A percentile compares a stretch with the other conserved stretches of the same genome.
These are phyloP conservation scores for Ophioninae sp. DNA, from an alignment of 2,888 invertebrate species.

Conservation along the genomic window DNA sequence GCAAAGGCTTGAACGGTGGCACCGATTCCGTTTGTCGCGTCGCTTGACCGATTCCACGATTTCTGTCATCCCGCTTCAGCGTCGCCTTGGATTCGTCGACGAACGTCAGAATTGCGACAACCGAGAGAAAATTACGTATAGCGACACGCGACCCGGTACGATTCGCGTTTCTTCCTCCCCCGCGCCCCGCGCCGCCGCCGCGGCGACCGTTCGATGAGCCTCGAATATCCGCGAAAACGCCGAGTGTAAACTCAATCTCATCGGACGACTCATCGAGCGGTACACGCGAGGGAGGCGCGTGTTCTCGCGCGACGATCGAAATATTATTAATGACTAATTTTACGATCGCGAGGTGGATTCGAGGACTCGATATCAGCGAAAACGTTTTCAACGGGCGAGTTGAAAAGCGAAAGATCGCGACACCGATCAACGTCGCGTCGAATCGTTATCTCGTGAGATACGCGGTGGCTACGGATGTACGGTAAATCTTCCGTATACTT, in stretches of 20 bases:
- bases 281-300: too few relatives aligned
- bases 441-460: constrained; percentile 20
- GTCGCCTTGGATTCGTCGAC: constrained; percentile 28
- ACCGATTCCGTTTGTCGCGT: constrained; percentile 77
- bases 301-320: not conserved
- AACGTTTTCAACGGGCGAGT: not conserved
- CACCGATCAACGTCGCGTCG: not conserved
- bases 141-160: not conserved
- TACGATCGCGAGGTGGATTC: not conserved
- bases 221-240: too few relatives aligned
- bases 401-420: not conserved
- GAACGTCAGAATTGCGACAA: not conserved
- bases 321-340: not conserved
- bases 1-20: constrained; percentile 91
- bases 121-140: not conserved
- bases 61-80: constrained; percentile 51
- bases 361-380: not conserved
- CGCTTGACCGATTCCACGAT: constrained; percentile 49
- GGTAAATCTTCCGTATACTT: constrained; percentile 28
- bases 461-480: not conserved
- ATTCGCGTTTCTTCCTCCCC: not conserved
- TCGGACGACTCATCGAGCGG: too few relatives aligned
- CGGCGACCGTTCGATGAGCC: too few relatives aligned
- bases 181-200: not conserved
- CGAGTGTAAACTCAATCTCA: too few relatives aligned